Evolutionary conservation across 2,888 invertebrate species (phyloP), one percentile per base, ranked within the genome.

Genomic region (Entomobrya multifasciata): DNA sequence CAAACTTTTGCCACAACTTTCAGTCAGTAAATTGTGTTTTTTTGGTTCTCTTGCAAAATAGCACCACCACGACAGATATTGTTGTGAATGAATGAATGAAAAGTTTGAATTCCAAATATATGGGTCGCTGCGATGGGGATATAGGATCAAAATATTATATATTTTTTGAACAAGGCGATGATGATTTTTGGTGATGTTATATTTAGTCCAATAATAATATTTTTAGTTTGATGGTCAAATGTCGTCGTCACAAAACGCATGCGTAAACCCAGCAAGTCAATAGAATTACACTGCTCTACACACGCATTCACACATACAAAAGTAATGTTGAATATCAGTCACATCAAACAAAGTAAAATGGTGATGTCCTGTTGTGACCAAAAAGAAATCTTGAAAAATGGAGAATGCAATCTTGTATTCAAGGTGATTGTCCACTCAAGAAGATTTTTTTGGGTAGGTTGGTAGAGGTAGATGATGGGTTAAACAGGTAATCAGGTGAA

Each of bases 321-420:
- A 36, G 8, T 36, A 4, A 36, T 36, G 36, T 8, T 36, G 8
- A 36, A 36, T 36, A 36, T 36, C 36, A 36, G 36, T 36, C 36
- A 36, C 36, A 36, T 36, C 47, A 25, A 30, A 49, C 79, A 74
- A 76, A 36, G 49, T 22, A 17, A 49, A 41, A 47, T 57, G 72
- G 36, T 86, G 55, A 79, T 78, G 72, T 83, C 83, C 87, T 78
- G 78, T 87, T 78, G 78, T 70, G 82, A 78, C 72, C 87, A 78
- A 87, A 78, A 78, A 77, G 78, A 87, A 82, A 82, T 86, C 76
- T 86, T 49, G 67, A 78, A 87, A 87, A 72, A 83, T 87, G 82
- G 82, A 82, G 87, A 87, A 82, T 87, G 78, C 72, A 87, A 83
- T 82, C 83, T 72, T 41, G 70, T 72, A n/a, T 78, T 82, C 83